Evolutionary conservation across 2,888 invertebrate species (phyloP), one percentile per base, ranked within the genome.

Genomic region (Perdita meconis): DNA sequence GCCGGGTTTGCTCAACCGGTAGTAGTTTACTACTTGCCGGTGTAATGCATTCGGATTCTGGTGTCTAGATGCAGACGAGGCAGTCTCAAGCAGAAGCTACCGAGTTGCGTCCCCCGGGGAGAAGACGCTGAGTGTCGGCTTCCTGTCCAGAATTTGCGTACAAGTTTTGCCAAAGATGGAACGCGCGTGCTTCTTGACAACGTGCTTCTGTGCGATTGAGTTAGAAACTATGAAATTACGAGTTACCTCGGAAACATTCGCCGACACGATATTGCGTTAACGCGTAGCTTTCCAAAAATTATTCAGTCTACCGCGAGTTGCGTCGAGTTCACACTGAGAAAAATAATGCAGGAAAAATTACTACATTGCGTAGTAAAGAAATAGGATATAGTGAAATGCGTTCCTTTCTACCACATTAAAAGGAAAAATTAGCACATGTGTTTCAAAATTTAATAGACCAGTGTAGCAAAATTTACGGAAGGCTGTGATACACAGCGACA

Each of bases 41-140:
- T 72, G 63, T 72, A 81, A 81, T 72, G 66, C 80, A 81, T 65
- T 77, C 63, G 72, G 68, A 77, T 81, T 68, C 66, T 57, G 50
- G 61, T 77, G 53, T 66, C 66, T 68, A 60, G 55, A 53, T 47
- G 72, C 51, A 47, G 55, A 77, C 19, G 60, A 19, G 34, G 30
- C 44, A 42, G 47, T 73, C 16, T 13, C n/a, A 24, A 63, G 50
- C 55, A 63, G 53, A 53, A 69, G 42, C 34, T 42, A 64, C 65
- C 53, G 50, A 65, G 80, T 61, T 80, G 44, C 26, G 36, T 44
- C 65, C 79, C 42, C 60, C 19, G 5, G 42, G 56, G 74, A 63
- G 57, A 55, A 38, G 63, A 69, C 22, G 55, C 34, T 47, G 40
- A 61, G 63, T 51, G 34, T 30, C 44, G 50, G 63, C 63, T 65